Conservation (phyloP, 2,113 vertebrate species). For the Platysteira castanea region DNA sequence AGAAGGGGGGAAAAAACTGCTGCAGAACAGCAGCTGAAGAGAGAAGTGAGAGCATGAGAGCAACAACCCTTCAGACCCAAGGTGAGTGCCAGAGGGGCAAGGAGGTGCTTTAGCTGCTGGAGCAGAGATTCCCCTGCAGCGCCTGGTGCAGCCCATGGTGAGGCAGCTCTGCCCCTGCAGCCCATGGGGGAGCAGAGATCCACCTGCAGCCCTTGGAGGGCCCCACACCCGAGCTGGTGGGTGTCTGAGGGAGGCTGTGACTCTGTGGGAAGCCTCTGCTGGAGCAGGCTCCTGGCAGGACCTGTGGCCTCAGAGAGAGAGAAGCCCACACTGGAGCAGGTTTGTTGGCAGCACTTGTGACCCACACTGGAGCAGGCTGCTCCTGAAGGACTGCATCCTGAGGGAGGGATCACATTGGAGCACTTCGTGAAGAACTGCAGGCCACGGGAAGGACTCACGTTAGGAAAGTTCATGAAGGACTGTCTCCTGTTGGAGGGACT, state of each 20-base stretch:
- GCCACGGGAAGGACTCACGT: neutral
- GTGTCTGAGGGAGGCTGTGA: neutral
- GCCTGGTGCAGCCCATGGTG: neutral
- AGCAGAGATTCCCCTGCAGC: neutral
- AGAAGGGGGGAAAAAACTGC: neutral
- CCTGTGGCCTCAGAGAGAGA: neutral
- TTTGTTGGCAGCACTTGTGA: neutral
- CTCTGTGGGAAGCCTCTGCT: fast-evolving
- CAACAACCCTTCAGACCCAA: neutral
- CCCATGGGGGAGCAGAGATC: neutral
- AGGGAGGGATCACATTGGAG: neutral
- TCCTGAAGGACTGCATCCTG: neutral
- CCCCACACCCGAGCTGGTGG: neutral
- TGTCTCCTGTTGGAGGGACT: neutral
- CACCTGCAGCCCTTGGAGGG: neutral
- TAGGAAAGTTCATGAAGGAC: neutral
- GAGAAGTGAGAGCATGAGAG: neutral
- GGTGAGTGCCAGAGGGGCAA: neutral
- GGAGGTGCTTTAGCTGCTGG: neutral
- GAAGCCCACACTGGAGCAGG: neutral
- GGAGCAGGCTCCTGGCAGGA: neutral
- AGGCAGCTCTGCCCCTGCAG: neutral
- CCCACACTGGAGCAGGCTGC: fast-evolving
- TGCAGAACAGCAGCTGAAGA: neutral
- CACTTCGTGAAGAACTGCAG: neutral